Evolutionary conservation across 1,140 invertebrate species (phyloP), one percentile per base, ranked within the genome.

Genomic region (Anadara kagoshimensis): DNA sequence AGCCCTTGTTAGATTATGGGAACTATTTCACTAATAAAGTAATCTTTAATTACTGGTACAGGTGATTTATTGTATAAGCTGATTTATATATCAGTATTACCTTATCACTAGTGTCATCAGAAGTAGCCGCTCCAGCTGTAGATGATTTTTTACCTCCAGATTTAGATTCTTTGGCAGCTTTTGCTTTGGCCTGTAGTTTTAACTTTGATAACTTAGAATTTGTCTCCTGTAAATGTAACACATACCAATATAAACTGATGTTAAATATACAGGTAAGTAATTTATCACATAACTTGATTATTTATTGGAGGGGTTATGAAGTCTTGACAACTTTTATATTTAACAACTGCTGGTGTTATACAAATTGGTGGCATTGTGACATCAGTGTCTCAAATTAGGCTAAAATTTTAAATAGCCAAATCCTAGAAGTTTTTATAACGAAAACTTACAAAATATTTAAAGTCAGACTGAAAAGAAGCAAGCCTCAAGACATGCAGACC

Each of bases 141-240:
- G 69, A 61, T 56, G 51, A 44, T 65, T 73, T 65, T 58, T 71
- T 59, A 29, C 29, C 24, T 63, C 78, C 78, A 73, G 81, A 83
- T 79, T 87, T 76, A 68, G 82, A 79, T 68, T 86, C 80, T 49
- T 85, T 86, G 7, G 82, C 82, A 68, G 81, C 81, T 77, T 87
- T 89, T 8, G 87, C 86, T 76, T 89, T 90, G 36, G 86, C 82
- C 57, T 89, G 88, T 3, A 90, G 83, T 73, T 87, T 87, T 68
- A 88, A 72, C 76, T 89, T 90, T 14, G 88, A 87, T 29, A 90
- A 73, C 49, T 89, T 89, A 5, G 85, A 76, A 78, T 84, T 86
- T 58, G 84, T 82, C 53, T 90, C 88, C 90, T 90, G 73, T 51
- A 83, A 49, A 68, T 49, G 18, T 24, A 68, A 65, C 44, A 16